Evolutionary conservation across 2,888 invertebrate genomes (phyloP).

Genomic region (Congeria kusceri): DNA sequence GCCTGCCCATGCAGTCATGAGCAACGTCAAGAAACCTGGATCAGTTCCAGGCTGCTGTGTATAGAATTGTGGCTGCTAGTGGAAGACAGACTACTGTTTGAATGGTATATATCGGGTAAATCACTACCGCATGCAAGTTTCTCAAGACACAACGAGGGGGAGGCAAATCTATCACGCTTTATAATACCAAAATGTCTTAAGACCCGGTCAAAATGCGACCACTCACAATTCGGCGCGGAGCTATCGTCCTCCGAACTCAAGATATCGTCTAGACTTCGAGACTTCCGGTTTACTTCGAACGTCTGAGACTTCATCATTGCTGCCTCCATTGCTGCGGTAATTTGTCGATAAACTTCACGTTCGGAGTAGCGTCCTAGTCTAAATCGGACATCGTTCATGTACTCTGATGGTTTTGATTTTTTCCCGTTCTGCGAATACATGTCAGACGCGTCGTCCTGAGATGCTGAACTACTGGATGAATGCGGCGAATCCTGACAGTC

Average conservation of each 20-base stretch:
- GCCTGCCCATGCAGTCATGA: background rate
- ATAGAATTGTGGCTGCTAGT: slow-evolving; percentile 83
- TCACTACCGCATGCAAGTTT: slow-evolving; percentile 75
- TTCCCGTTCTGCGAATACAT: slow-evolving; percentile 75
- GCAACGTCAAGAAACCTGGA: slow-evolving; percentile 82
- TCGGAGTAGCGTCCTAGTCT: slow-evolving; percentile 77
- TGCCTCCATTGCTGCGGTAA: slow-evolving; percentile 81
- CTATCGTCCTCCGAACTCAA: slow-evolving; percentile 77
- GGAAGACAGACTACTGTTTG: slow-evolving; percentile 84
- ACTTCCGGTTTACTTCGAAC: slow-evolving; percentile 80
- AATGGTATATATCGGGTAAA: slow-evolving; percentile 80
- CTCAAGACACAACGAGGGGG: slow-evolving; percentile 74
- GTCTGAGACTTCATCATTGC: slow-evolving; percentile 79
- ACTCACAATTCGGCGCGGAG: slow-evolving; percentile 65
- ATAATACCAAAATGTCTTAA: slow-evolving; percentile 67
- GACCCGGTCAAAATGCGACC: slow-evolving; percentile 70
- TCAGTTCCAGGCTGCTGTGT: slow-evolving; percentile 83
- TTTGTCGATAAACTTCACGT: slow-evolving; percentile 79
- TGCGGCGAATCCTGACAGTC: slow-evolving; percentile 73
- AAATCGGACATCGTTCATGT: slow-evolving; percentile 66
- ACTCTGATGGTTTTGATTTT: slow-evolving; percentile 73
- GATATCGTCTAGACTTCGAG: slow-evolving; percentile 84
- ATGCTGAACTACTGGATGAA: slow-evolving; percentile 71
- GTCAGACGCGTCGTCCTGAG: slow-evolving; percentile 76
- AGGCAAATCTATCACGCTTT: slow-evolving; percentile 73